Evolutionary conservation across 2,888 invertebrate species (phyloP), one percentile per base, ranked within the genome.

Genomic region (Lochmaea crataegi): DNA sequence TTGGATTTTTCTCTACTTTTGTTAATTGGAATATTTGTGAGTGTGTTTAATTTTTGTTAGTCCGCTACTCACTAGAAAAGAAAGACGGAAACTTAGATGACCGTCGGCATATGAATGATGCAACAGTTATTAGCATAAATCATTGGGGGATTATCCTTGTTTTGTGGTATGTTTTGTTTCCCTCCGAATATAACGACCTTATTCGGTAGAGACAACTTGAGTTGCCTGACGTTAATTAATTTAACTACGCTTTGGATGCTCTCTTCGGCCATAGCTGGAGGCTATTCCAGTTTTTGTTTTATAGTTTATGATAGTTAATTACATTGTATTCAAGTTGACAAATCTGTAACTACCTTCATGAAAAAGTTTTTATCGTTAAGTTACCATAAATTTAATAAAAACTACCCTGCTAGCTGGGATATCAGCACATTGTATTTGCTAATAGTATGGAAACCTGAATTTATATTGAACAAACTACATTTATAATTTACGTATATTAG

Each of bases 71-170:
- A 32, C 32, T 0, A 32, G 32, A n/a, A n/a, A n/a, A n/a, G 9
- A 14, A 60, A 32, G 56, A 63, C 41, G n/a, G 53, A 41, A 68
- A 72, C 75, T 72, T 75, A 72, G 68, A 38, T 72, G 66, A 60
- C 45, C 64, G 69, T 71, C 65, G 57, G 42, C 70, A 68, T 68
- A 75, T 75, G 77, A 77, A 68, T 76, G 77, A 77, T 76, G 75
- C 71, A 64, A 38, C 72, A 61, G 73, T 72, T 77, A 78, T 78
- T 79, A 79, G 72, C 80, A 78, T 80, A 74, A 80, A 78, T 78
- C 75, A 78, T 72, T 68, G 41, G 22, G 57, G 68, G 48, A 72
- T 72, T 64, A 65, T 65, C 73, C 68, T 69, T 70, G 53, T 72
- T 65, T 69, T 65, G 58, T 58, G 12, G n/a, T 32, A 7, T 38